Percentiles rank a stretch among this genome's conserved stretches.
Evolutionary conservation across 2,888 invertebrate genomes (phyloP).

Genomic region (Cartodere bifasciata): DNA sequence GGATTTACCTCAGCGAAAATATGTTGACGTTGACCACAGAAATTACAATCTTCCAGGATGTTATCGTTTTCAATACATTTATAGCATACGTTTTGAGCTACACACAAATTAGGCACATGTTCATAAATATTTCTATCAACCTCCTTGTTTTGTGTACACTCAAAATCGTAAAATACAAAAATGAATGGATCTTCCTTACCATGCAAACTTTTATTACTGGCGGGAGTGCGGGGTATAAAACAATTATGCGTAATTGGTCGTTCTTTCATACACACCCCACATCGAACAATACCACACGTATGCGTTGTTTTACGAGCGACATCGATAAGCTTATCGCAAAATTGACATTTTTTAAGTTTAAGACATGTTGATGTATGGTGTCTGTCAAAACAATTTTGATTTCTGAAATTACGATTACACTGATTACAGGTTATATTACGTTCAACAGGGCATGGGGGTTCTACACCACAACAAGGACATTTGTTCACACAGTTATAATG

Average conservation of each 20-base stretch:
- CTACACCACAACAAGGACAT: too few species aligned
- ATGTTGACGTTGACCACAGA: too few species aligned
- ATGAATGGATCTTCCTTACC: too few species aligned
- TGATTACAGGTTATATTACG: too few species aligned
- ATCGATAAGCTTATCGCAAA: constrained; percentile 3
- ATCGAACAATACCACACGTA: background rate
- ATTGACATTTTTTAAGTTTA: constrained; percentile 7
- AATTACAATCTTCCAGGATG: too few species aligned
- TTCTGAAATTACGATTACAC: constrained; percentile 10
- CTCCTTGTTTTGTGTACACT: constrained; percentile 3
- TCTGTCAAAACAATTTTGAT: constrained; percentile 4
- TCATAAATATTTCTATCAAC: constrained; percentile 1
- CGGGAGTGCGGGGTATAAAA: too few species aligned
- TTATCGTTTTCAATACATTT: constrained; percentile 5
- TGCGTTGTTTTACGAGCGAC: constrained; percentile 3
- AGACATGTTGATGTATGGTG: constrained; percentile 7
- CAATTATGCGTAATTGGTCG: constrained; percentile 9
- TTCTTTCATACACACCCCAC: constrained; percentile 4
- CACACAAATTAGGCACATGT: constrained; percentile 9
- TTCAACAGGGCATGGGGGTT: too few species aligned
- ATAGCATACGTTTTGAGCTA: constrained; percentile 6
- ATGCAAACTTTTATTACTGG: too few species aligned
- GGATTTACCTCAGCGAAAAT: too few species aligned
- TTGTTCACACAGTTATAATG: too few species aligned
- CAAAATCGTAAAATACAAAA: constrained; percentile 9